Percentiles rank a stretch among this genome's conserved stretches.
Evolutionary conservation across 2,113 vertebrate genomes (phyloP).

Genomic region (Eulemur rufifrons): DNA sequence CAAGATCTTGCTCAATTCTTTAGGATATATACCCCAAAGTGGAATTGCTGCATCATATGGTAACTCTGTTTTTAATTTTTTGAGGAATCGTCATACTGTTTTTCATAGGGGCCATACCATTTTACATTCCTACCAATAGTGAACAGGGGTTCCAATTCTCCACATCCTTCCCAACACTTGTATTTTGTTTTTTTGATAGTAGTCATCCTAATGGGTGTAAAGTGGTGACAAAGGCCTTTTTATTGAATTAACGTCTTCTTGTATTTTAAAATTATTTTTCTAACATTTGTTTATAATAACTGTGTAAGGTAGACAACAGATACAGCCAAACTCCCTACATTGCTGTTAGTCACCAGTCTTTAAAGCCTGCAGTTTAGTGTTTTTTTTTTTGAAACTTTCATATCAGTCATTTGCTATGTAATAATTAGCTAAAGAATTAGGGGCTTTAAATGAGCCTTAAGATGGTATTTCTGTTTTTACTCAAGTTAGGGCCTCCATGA

Average conservation of each 20-base stretch:
- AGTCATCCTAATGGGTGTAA: background rate
- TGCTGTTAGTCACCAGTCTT: background rate
- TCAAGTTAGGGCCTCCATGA: background rate
- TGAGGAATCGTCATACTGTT: background rate
- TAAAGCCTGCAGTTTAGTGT: background rate
- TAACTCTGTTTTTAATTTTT: background rate
- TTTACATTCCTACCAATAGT: background rate
- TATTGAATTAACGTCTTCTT: background rate
- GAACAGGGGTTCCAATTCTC: background rate
- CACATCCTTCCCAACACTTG: background rate
- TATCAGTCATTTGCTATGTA: background rate
- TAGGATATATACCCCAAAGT: background rate
- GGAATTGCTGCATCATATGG: background rate
- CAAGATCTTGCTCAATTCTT: background rate
- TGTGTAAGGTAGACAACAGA: background rate
- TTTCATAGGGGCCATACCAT: background rate
- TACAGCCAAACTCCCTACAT: background rate
- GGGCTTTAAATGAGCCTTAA: background rate
- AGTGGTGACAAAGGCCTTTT: background rate
- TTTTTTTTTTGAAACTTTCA: constrained; percentile 27
- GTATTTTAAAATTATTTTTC: constrained; percentile 10
- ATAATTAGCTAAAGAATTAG: background rate
- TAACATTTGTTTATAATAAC: background rate
- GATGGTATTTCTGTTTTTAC: constrained; percentile 22
- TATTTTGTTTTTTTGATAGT: background rate